Evolutionary conservation across 1,140 invertebrate genomes (phyloP), one percentile per base, ranked within the genome.

Genomic region (Eueides isabella): DNA sequence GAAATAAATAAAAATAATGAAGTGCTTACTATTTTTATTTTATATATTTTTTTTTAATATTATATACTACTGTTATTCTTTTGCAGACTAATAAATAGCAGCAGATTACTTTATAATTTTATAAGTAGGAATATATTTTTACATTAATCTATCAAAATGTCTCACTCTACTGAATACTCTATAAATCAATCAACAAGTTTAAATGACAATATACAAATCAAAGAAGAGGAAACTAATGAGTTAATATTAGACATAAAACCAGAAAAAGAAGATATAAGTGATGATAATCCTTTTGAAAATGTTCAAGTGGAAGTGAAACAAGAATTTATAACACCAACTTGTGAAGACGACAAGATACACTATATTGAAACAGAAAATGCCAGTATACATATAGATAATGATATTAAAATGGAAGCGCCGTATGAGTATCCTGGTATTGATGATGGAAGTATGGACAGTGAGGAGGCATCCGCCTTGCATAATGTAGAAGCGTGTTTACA

Each of bases 401-500:
- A 84, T 55, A 68, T 80, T 75, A 26, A 41, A 67, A 77, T 64
- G 64, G 69, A 73, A 64, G 48, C 38, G 11, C 63, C 61, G 31
- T 88, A 83, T 79, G 85, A 89, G 62, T 89, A 85, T 78, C 82
- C 84, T 0, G 87, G 77, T 71, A 84, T 84, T 76, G 87, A 90
- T 65, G 88, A 90, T 61, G 75, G 67, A 0, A 89, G 86, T 75
- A 89, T 88, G 78, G 88, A 91, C 41, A 91, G 91, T 71, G 81
- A 81, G 73, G 86, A 90, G 19, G 87, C 84, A 2, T 76, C 76
- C 0, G 91, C 88, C n/a, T 77, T 92, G 12, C 82, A 83, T 29
- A 88, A 88, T 77, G 91, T 92, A 6, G 89, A 92, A 64, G 77
- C 91, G 0, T 91, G 91, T 76, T 76, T 92, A 61, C 83, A 86